These are phyloP conservation scores for Cephus cinctus DNA, from an alignment of 1,140 invertebrate species.

Conservation along the genomic window DNA sequence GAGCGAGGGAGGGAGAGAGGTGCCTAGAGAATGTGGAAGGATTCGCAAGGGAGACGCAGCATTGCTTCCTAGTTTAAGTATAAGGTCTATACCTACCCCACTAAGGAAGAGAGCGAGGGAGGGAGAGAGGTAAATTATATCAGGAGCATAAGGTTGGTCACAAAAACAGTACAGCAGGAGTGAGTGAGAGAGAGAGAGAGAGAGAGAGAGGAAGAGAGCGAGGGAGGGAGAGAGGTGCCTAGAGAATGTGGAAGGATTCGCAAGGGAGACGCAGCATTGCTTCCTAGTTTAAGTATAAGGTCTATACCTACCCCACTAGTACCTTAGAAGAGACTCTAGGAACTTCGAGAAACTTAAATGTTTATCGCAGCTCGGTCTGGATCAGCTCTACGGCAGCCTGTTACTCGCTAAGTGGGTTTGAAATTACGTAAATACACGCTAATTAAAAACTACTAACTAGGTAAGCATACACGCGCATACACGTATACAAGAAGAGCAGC, in stretches of 20 bases:
- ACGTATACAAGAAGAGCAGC: too few species aligned
- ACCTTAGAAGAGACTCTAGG: not conserved
- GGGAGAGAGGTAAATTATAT: too few species aligned
- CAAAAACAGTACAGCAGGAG: conserved; percentile 20
- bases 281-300: too few species aligned
- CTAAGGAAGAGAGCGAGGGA: too few species aligned
- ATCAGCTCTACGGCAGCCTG: conserved; percentile 18
- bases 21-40: conserved; percentile 9
- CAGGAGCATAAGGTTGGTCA: too few species aligned
- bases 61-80: too few species aligned
- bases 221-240: conserved; percentile 8
- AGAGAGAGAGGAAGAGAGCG: not conserved
- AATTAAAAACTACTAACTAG: conserved; percentile 33
- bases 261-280: not conserved
- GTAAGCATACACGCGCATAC: conserved; percentile 7
- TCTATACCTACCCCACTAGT: too few species aligned
- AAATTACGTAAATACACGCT: conserved; percentile 22
- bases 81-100: too few species aligned
- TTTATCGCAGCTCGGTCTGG: conserved; percentile 26
- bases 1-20: not conserved
- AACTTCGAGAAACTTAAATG: conserved; percentile 25
- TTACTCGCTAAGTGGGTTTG: conserved; percentile 24
- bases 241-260: conserved; percentile 9
- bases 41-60: not conserved
- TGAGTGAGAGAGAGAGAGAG: not conserved